Evolutionary conservation across 2,113 vertebrate genomes (phyloP).

Genomic region (Cyanoderma ruficeps): DNA sequence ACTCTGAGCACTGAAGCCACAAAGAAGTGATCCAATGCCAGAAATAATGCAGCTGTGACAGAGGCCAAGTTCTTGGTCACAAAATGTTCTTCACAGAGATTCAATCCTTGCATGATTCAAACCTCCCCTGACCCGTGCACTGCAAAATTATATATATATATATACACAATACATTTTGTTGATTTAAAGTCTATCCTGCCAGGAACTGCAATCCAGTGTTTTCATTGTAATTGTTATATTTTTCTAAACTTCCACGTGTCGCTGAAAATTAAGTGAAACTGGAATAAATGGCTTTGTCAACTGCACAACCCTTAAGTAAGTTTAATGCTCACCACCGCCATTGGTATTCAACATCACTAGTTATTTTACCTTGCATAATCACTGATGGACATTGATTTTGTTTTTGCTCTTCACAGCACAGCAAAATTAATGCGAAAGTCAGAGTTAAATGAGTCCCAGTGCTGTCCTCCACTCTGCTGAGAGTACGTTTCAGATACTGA

Average conservation of each 20-base stretch:
- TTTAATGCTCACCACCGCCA: conserved; percentile 70
- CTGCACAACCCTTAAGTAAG: conserved; percentile 74
- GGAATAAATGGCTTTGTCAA: conserved; percentile 73
- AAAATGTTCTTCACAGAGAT: not conserved
- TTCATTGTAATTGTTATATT: conserved; percentile 36
- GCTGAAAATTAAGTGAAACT: conserved; percentile 52
- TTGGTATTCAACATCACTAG: conserved; percentile 78
- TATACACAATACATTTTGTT: not conserved
- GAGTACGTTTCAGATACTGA: conserved; percentile 72
- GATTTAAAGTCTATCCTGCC: not conserved
- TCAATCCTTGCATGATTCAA: not conserved
- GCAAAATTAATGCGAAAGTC: conserved; percentile 85
- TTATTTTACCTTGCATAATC: conserved; percentile 84
- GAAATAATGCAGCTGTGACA: not conserved
- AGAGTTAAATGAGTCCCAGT: conserved; percentile 80
- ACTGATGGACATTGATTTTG: conserved; percentile 86
- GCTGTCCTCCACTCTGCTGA: conserved; percentile 78
- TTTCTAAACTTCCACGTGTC: not conserved
- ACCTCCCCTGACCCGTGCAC: not conserved
- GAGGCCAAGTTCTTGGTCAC: not conserved
- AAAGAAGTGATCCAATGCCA: not conserved
- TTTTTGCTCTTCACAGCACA: conserved; percentile 84
- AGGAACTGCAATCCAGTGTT: conserved; percentile 32
- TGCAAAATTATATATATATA: not conserved
- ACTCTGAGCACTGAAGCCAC: not conserved